Percentiles rank a stretch among this genome's conserved stretches.
These are phyloP conservation scores for Gallirallus australis DNA, from an alignment of 2,797 vertebrate genomes.

Conservation along the genomic window DNA sequence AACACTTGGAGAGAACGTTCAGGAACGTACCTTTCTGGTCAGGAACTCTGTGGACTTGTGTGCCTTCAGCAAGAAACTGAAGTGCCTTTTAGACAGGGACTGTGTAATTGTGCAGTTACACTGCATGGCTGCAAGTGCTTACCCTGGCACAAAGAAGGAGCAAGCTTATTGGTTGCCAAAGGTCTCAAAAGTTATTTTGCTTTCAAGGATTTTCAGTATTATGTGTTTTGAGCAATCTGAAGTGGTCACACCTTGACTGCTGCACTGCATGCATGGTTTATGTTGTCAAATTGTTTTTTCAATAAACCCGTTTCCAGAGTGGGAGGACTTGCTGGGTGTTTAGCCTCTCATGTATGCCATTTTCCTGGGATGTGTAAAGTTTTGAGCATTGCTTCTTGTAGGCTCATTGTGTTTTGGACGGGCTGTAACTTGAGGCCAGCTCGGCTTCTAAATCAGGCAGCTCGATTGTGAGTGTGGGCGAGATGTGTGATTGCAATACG, in stretches of 20 bases:
- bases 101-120: not conserved
- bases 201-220: not conserved
- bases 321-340: not conserved
- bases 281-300: not conserved
- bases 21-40: not conserved
- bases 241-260: not conserved
- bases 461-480: not conserved
- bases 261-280: not conserved
- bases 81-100: not conserved
- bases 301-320: not conserved
- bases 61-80: not conserved
- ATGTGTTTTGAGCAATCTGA: not conserved
- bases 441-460: not conserved
- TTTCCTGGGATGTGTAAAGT: not conserved
- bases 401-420: not conserved
- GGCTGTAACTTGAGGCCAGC: not conserved
- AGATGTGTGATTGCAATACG: conserved; percentile 34
- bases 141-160: not conserved
- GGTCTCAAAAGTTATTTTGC: not conserved
- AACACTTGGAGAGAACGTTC: not conserved
- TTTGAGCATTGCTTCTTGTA: not conserved
- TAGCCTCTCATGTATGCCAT: accelerated
- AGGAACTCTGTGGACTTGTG: not conserved
- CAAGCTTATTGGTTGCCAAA: not conserved
- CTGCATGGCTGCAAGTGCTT: not conserved